phyloP scores from a whole-genome alignment of 1,140 invertebrate genomes.

The Hyphantria cunea region DNA sequence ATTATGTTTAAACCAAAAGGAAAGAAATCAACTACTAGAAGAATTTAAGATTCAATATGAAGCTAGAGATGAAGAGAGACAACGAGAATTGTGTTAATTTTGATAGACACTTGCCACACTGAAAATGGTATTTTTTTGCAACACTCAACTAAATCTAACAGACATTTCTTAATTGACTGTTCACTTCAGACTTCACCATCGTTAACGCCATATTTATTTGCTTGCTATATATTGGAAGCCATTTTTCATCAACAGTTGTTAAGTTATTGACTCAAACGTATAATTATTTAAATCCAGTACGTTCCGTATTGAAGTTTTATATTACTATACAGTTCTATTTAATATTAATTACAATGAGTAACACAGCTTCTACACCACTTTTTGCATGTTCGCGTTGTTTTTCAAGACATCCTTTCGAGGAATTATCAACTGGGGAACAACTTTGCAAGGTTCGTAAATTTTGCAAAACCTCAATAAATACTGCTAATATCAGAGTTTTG shows the following conservation, averaged over 20 bases:
- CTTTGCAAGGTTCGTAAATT: slow-evolving; percentile 91
- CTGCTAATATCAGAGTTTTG: not conserved
- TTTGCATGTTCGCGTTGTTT: slow-evolving; percentile 98
- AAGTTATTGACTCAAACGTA: slow-evolving; percentile 4
- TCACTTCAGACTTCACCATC: too few relatives aligned
- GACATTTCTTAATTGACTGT: too few relatives aligned
- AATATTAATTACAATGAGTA: slow-evolving; percentile 56
- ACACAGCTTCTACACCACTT: slow-evolving; percentile 75
- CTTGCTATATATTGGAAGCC: not conserved
- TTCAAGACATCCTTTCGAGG: slow-evolving; percentile 96
- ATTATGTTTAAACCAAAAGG: too few relatives aligned
- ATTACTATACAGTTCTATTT: not conserved
- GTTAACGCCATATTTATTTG: slow-evolving; percentile 5
- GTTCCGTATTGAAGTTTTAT: too few relatives aligned
- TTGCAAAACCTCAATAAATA: not conserved
- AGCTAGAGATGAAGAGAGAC: too few relatives aligned
- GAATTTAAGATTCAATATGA: too few relatives aligned
- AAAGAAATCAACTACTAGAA: too few relatives aligned
- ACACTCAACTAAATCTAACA: too few relatives aligned
- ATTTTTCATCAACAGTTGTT: slow-evolving; percentile 11
- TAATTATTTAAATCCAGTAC: too few relatives aligned
- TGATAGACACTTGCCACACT: too few relatives aligned
- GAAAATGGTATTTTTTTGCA: too few relatives aligned
- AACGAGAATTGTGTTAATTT: too few relatives aligned
- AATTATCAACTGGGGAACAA: slow-evolving; percentile 96